A percentile compares a stretch with the other conserved stretches of the same genome.
Conservation (phyloP, 2,113 vertebrate species). For the Gallinago undulata region DNA sequence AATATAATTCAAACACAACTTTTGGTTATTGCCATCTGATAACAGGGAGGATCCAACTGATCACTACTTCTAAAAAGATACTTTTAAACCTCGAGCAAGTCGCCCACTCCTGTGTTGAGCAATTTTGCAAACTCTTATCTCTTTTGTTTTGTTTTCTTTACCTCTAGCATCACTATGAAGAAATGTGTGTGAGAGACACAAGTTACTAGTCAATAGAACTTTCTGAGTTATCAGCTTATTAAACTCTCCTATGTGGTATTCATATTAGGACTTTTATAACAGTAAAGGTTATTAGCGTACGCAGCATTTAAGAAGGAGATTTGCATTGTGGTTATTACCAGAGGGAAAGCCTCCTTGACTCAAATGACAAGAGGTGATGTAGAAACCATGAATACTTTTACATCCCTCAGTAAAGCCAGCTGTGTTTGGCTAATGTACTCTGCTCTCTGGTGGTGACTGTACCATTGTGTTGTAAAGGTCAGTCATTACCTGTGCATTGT, state of each 20-base stretch:
- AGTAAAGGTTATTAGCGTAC: neutral
- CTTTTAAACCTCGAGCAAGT: neutral
- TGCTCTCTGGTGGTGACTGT: slow-evolving; percentile 9
- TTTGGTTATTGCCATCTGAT: neutral
- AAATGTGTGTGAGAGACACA: neutral
- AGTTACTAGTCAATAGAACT: neutral
- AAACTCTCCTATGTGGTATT: neutral
- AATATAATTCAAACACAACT: neutral
- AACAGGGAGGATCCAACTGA: neutral
- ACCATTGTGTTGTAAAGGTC: slow-evolving; percentile 70
- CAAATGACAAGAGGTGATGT: neutral
- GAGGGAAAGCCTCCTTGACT: neutral
- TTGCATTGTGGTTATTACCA: neutral
- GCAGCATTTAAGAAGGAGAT: neutral
- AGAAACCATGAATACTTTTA: neutral
- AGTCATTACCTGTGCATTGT: slow-evolving; percentile 64
- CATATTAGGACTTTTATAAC: neutral
- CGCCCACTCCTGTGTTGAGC: neutral
- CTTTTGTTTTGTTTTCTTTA: neutral
- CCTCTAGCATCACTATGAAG: neutral
- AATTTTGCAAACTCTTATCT: neutral
- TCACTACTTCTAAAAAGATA: neutral
- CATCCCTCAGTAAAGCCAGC: slow-evolving; percentile 20
- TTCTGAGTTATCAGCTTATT: neutral
- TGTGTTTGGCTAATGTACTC: slow-evolving; percentile 45